Conservation (phyloP, 2,113 vertebrate species). For the Pimephales promelas region DNA sequence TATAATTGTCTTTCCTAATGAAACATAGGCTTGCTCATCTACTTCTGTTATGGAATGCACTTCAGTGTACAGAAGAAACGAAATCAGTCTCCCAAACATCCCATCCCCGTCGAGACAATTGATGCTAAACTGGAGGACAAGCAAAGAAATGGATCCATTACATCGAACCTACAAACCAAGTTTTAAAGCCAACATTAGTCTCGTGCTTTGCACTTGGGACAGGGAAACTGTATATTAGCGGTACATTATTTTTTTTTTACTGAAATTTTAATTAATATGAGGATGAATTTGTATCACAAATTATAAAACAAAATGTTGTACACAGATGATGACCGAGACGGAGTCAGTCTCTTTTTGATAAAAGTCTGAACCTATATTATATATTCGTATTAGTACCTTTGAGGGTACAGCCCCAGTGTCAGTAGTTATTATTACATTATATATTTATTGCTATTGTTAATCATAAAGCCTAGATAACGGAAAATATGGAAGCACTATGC, state of each 20-base stretch:
- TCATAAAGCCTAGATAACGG: not conserved
- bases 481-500: not conserved
- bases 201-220: not conserved
- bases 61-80: slow-evolving; percentile 77
- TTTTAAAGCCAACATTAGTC: slow-evolving; percentile 23
- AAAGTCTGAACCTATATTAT: not conserved
- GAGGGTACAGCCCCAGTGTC: not conserved
- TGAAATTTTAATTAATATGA: not conserved
- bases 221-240: not conserved
- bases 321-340: not conserved
- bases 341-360: not conserved
- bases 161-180: slow-evolving; percentile 39
- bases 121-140: slow-evolving; percentile 28
- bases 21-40: slow-evolving; percentile 80
- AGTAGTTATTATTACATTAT: not conserved
- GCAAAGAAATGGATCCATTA: not conserved
- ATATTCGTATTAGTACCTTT: not conserved
- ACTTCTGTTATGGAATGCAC: slow-evolving; percentile 81
- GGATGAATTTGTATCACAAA: not conserved
- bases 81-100: slow-evolving; percentile 47
- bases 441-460: slow-evolving; percentile 15
- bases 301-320: not conserved
- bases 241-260: not conserved
- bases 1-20: not conserved
- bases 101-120: slow-evolving; percentile 49